Base-by-base conservation (phyloP, 1,140 invertebrate species). In the Diuraphis noxia region DNA sequence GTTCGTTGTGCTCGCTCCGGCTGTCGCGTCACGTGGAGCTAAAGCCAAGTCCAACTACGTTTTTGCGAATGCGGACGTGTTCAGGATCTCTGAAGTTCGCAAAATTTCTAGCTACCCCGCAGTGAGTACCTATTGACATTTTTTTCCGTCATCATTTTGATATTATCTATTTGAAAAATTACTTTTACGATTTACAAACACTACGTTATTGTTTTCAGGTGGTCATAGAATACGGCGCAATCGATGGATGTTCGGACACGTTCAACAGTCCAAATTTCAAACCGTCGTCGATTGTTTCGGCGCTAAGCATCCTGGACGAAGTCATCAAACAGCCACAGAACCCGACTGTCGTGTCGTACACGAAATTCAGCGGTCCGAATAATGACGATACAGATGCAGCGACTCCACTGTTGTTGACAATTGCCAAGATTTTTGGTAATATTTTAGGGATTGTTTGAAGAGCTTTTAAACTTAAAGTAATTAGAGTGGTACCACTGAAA, bases 1-100 rank as follows among this genome's bases (percentile, higher is more conserved):
- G 94, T 99, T 99, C 93, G 97, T 98, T 21, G 97, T 96, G 23
- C 99, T 99, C 94, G 99, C 98, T 21, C 98, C 98, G 38, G 36
- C 72, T 4, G 34, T 91, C 8, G 89, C 89, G 13, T 81, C 89
- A 9, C 34, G 89, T 38, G 89, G 89, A 40, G 89, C 63, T 36
- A 38, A 36, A 25, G n/a, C 77, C 25, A 91, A 91, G 30, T 36
- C 89, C 23, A 52, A 91, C 25, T 82, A 91, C n/a, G 89, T 81
- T n/a, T 91, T 49, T 17, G 89, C 89, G 2, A 79, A 91, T 7
- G 77, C 89, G 1, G 77, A 81, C 17, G 21, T 91, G 1, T 30
- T 36, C 10, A 82, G 77, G 2, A 38, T 91, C 5, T 21, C 77
- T 1, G 89, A 91, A 81, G 34, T 91, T 13, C 89, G 89, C 10